Percentiles rank a stretch among this genome's conserved stretches.
These are phyloP conservation scores for Sebastes goodei DNA, from an alignment of 2,797 vertebrate species.

Conservation along the genomic window DNA sequence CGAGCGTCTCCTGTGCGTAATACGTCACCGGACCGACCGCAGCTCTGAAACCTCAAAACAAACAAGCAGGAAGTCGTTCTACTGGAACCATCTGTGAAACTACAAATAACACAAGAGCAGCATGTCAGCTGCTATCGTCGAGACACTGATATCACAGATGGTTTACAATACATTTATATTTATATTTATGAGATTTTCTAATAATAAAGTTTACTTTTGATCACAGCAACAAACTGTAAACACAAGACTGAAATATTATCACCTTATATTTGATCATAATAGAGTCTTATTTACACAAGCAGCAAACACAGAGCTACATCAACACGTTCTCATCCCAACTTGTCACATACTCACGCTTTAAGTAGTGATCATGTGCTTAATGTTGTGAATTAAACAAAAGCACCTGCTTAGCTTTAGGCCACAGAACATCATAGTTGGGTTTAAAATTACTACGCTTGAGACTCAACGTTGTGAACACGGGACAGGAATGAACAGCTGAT, in stretches of 20 bases:
- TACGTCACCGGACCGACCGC: not conserved
- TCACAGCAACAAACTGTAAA: not conserved
- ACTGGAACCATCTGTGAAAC: not conserved
- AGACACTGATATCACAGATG: not conserved
- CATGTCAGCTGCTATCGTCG: not conserved
- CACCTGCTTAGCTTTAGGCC: no score
- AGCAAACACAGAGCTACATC: not conserved
- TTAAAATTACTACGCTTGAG: no score
- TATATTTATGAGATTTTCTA: not conserved
- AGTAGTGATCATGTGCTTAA: no score
- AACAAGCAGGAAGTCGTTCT: conserved; percentile 21
- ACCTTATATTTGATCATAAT: not conserved
- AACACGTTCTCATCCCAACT: not conserved
- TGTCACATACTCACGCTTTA: no score
- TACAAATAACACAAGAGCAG: not conserved
- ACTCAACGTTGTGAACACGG: no score
- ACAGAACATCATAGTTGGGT: no score
- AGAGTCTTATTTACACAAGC: not conserved
- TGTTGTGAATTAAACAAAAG: no score
- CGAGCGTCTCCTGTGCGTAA: not conserved
- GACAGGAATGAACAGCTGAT: no score
- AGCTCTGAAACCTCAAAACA: not conserved
- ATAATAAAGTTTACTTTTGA: no score
- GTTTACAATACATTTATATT: not conserved
- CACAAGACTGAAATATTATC: not conserved